Conservation (phyloP, 2,797 vertebrate genomes). For the Poeciliopsis infans region DNA sequence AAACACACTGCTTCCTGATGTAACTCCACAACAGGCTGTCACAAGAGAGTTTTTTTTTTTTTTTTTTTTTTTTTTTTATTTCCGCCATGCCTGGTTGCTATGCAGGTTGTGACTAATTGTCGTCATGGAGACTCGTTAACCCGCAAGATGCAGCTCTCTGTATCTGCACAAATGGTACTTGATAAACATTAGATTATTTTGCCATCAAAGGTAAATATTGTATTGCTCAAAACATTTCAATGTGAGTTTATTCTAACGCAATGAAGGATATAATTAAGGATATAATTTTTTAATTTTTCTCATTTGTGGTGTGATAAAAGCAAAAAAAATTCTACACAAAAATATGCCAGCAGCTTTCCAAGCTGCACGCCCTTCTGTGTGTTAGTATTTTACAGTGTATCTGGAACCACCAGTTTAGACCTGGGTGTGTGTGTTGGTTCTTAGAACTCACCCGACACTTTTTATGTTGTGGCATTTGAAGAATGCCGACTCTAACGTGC, state of each 20-base stretch:
- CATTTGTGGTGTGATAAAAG: not conserved
- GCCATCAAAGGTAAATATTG: not conserved
- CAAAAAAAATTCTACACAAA: not conserved
- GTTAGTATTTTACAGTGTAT: not conserved
- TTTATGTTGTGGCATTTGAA: not conserved
- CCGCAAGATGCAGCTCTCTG: not conserved
- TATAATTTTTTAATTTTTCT: not conserved
- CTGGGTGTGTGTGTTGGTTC: not conserved
- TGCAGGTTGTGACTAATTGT: not conserved
- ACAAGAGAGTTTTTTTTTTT: not conserved
- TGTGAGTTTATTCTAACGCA: not conserved
- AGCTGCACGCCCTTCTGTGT: not conserved
- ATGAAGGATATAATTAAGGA: not conserved
- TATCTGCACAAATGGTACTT: not conserved
- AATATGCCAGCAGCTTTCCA: not conserved
- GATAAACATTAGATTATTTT: not conserved
- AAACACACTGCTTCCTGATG: not conserved
- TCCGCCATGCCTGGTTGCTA: not conserved
- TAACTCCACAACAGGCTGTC: not conserved
- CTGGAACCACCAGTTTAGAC: not conserved
- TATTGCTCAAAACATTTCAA: not conserved
- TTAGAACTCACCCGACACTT: not conserved
- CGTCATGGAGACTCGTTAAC: not conserved
- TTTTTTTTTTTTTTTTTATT: not conserved
- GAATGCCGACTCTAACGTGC: not conserved